Base-by-base conservation (phyloP, 1,140 invertebrate genomes). In the Sarcophaga bullata region DNA sequence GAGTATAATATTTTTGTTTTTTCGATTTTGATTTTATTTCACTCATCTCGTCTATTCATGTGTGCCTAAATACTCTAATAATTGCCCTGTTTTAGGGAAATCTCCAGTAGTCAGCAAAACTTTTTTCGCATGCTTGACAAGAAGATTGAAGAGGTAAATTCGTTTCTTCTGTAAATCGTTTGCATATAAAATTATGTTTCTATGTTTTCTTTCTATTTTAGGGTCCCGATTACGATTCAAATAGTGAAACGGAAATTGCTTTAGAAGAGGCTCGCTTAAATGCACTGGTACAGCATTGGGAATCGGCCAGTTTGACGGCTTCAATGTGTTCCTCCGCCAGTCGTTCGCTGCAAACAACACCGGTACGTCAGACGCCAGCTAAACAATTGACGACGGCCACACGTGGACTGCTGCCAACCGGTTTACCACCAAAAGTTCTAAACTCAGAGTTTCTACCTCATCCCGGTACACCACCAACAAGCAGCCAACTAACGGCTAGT, bases 111-210 rank as follows among this genome's bases (percentile, higher is more conserved):
- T 90, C 96, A 97, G 91, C 92, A 95, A 86, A 95, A 97, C 87
- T 97, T 97, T 91, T 97, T 97, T 92, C 95, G 94, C 89, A 96
- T 97, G 95, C 92, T 97, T 84, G 96, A 97, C 87, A 95, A 96
- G 88, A 97, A 96, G 92, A 97, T 97, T 88, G 95, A 96, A 91
- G 95, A 94, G 91, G 95, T 97, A 92, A 93, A 92, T 92, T 54
- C 6, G 11, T 9, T 19, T 7, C n/a, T 68, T 68, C 19, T 25
- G 50, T 9, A 52, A 73, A 13, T 25, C 8, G 11, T 73, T 52
- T 75, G 9, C 50, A 49, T 3, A 47, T 78, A 37, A 9, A 0
- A 46, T 52, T 50, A 17, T 1, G 9, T 19, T 48, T 47, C 11
- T 46, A 8, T 47, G 25, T 11, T 73, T 73, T 76, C 19, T 13